These are phyloP conservation scores for Cygnus buccinator DNA, from an alignment of 2,113 vertebrate species.

Conservation along the genomic window DNA sequence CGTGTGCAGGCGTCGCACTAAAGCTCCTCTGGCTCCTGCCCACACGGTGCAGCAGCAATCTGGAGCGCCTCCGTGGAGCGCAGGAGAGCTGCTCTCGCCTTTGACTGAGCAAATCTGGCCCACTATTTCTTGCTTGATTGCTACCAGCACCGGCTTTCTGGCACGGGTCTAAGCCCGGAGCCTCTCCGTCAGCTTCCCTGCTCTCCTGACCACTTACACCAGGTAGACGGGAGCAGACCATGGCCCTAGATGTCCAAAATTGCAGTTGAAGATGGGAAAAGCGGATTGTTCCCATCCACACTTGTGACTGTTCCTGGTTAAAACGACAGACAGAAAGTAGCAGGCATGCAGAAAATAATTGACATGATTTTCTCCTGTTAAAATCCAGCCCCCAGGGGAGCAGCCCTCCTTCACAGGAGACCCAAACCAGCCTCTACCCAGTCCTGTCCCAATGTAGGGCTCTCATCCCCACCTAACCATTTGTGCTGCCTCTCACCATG, in stretches of 20 bases:
- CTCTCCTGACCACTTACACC: not conserved
- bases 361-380: not conserved
- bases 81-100: not conserved
- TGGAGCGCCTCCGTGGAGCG: not conserved
- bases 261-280: not conserved
- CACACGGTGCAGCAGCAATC: not conserved
- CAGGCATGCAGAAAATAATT: not conserved
- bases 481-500: too few relatives aligned
- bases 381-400: not conserved
- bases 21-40: not conserved
- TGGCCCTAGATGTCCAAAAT: not conserved
- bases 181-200: not conserved
- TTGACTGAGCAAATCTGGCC: not conserved
- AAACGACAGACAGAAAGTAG: not conserved
- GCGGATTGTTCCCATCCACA: not conserved
- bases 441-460: too few relatives aligned
- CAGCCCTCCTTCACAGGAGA: too few relatives aligned
- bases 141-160: not conserved
- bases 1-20: not conserved
- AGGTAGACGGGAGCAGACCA: fast-evolving
- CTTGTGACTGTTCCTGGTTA: not conserved
- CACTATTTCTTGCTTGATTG: not conserved
- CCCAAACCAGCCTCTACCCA: too few relatives aligned
- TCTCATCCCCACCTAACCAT: too few relatives aligned
- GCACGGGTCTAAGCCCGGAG: not conserved